These are phyloP conservation scores for Phataginus tetradactyla DNA, from an alignment of 2,797 vertebrate genomes.

Conservation along the genomic window DNA sequence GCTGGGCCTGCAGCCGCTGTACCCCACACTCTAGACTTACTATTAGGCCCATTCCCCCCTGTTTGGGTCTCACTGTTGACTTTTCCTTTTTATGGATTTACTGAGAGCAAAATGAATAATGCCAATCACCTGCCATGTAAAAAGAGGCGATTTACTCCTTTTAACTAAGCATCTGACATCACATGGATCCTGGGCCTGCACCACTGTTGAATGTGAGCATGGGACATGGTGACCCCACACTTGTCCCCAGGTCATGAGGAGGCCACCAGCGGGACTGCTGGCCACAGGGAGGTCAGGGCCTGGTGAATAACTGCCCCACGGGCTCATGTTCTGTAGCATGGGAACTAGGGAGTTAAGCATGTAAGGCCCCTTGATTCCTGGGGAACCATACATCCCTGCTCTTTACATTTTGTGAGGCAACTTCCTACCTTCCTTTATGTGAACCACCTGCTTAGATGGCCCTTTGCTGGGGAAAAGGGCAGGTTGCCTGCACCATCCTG, in stretches of 20 bases:
- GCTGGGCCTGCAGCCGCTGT: not conserved
- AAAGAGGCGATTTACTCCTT: not conserved
- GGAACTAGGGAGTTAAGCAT: not conserved
- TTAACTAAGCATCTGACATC: not conserved
- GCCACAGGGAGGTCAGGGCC: not conserved
- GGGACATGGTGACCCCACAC: not conserved
- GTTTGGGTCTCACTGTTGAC: not conserved
- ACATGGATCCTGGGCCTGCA: not conserved
- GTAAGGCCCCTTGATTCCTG: not conserved
- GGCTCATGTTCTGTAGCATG: not conserved
- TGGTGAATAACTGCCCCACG: not conserved
- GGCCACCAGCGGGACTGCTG: not conserved
- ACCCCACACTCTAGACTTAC: fast-evolving
- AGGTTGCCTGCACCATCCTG: not conserved
- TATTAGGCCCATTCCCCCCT: no score
- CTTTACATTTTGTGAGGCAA: not conserved
- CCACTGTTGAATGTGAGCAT: not conserved
- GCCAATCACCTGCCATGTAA: not conserved
- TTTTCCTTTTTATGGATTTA: not conserved
- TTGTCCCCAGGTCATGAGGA: not conserved
- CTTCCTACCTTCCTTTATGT: not conserved
- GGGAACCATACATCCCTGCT: not conserved
- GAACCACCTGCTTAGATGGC: not conserved
- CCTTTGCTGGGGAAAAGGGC: not conserved
- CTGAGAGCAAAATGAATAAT: not conserved